Percentiles rank a stretch among this genome's conserved stretches.
Conservation (phyloP, 2,888 invertebrate genomes). For the Ophion obscuratus region DNA sequence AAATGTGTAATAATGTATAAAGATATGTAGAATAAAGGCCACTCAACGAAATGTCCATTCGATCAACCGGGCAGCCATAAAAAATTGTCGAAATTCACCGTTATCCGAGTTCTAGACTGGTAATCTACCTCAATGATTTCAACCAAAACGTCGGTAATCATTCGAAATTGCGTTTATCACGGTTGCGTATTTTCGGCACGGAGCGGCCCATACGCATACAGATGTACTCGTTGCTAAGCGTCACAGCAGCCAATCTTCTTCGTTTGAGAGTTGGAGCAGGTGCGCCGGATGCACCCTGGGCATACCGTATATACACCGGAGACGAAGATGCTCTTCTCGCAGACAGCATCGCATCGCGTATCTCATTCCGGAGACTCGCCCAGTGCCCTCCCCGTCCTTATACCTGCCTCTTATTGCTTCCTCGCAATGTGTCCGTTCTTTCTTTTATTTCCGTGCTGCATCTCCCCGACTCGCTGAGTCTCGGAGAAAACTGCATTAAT, state of each 20-base stretch:
- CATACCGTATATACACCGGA: constrained; percentile 62
- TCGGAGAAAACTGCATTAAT: constrained; percentile 28
- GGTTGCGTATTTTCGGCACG: too few species aligned
- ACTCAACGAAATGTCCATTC: too few species aligned
- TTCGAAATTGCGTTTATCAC: too few species aligned
- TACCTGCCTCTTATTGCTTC: background rate
- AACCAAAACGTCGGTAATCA: too few species aligned
- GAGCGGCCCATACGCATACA: background rate
- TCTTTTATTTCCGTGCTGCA: constrained; percentile 3
- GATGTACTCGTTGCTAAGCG: constrained; percentile 9
- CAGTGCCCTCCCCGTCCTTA: constrained; percentile 9
- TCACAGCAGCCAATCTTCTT: constrained; percentile 12
- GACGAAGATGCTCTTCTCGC: constrained; percentile 46
- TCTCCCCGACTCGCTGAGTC: constrained; percentile 21
- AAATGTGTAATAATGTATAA: too few species aligned
- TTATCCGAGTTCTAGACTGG: too few species aligned
- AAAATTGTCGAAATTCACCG: too few species aligned
- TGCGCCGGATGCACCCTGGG: constrained; percentile 71
- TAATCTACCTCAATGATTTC: too few species aligned
- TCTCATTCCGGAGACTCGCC: constrained; percentile 39
- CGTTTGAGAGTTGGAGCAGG: constrained; percentile 65
- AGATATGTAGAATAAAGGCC: too few species aligned
- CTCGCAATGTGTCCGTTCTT: constrained; percentile 1
- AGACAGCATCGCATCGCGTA: constrained; percentile 66
- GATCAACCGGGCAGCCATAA: too few species aligned